Evolutionary conservation across 1,140 invertebrate genomes (phyloP), one percentile per base, ranked within the genome.

Genomic region (Thaumetopoea pityocampa): DNA sequence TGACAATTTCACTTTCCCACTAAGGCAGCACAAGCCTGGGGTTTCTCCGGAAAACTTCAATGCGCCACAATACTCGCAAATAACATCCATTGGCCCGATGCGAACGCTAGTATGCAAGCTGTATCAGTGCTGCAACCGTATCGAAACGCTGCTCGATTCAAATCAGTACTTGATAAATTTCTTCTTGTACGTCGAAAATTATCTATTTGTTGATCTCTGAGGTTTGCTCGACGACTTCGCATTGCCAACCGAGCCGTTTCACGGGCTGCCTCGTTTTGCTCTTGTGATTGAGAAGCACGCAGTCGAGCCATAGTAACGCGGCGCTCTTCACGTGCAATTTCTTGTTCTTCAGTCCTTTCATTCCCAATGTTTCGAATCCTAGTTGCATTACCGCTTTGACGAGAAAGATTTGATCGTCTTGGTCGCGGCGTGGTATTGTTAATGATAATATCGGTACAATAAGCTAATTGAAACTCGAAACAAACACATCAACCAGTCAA

Each of bases 41-140:
- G 54, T 66, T 66, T 70, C 51, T 45, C 60, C 63, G 48, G 45
- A 51, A 67, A 72, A 59, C 57, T 77, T 57, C 51, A 63, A 67
- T 60, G 55, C 43, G 40, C 36, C 41, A 50, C 41, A 58, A 53
- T 58, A 33, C 33, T 43, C 28, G 37, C 49, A 51, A 47, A 48
- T 55, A 59, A 62, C 47, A 8, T 51, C 36, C 46, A 42, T 51
- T 41, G 20, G 42, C 45, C 44, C 44, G 49, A 52, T 58, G 35
- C 38, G 37, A 40, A 56, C 43, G 27, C 16, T 35, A 50, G 34
- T 36, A 63, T 74, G 52, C 47, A 43, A 56, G 55, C 56, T 40
- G 59, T 72, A 57, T 71, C 58, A 57, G 12, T 63, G 22, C 26
- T 54, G 46, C 44, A 62, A 73, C 70, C 63, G 49, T 77, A 73